phyloP scores from a whole-genome alignment of 53 echinoderm and acorn worm species.

The Luidia sarsii region DNA sequence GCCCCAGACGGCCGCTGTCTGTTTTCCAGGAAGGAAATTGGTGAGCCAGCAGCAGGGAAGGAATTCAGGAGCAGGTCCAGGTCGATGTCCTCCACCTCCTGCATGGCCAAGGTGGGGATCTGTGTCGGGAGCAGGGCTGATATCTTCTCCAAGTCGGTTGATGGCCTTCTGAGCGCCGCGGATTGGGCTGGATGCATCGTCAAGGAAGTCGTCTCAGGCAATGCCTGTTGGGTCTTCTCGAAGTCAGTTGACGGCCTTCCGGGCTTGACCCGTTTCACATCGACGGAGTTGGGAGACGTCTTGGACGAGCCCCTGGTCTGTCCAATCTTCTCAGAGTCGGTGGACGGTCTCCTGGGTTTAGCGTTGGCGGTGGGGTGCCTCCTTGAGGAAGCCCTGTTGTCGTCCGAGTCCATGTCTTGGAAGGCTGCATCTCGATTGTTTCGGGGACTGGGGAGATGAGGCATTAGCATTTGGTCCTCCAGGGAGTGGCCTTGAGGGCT shows the following conservation, averaged over 20 bases:
- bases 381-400: slow-evolving; percentile 2
- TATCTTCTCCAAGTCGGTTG: slow-evolving; percentile 37
- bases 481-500: not conserved
- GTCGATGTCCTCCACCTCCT: slow-evolving; percentile 83
- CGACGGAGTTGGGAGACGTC: too few species aligned
- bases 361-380: slow-evolving; percentile 38
- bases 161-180: too few species aligned
- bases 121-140: slow-evolving; percentile 66
- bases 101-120: slow-evolving; percentile 68
- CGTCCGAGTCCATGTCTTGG: slow-evolving; percentile 10
- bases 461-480: too few species aligned
- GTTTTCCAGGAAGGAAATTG: slow-evolving; percentile 2
- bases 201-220: too few species aligned
- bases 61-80: slow-evolving; percentile 84
- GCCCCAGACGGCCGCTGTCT: slow-evolving; percentile 1
- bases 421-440: too few species aligned
- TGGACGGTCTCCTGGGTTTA: slow-evolving; percentile 39
- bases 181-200: too few species aligned
- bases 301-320: not conserved
- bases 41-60: slow-evolving; percentile 46
- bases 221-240: too few species aligned
- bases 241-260: slow-evolving; percentile 17
- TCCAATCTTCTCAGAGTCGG: not conserved
- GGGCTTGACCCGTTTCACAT: too few species aligned
- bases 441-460: too few species aligned